phyloP scores from a whole-genome alignment of 2,888 invertebrate genomes.

The Chouioia cunea region DNA sequence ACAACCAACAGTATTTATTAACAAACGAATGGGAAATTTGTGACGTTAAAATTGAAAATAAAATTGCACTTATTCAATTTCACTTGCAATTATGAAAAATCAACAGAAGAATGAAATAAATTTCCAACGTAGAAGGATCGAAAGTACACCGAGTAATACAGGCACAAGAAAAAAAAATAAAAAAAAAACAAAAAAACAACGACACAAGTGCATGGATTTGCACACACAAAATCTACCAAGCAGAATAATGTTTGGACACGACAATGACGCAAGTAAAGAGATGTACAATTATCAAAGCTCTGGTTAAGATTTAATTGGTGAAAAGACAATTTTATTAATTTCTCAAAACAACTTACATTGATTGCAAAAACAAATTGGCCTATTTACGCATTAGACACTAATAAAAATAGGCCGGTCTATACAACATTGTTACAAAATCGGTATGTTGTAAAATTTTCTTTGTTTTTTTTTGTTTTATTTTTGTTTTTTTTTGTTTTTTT shows the following conservation, averaged over 20 bases:
- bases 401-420: conserved; percentile 19
- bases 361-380: conserved; percentile 27
- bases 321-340: conserved; percentile 40
- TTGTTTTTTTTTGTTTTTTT: conserved; percentile 1
- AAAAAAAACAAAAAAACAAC: conserved; percentile 6
- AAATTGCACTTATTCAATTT: conserved; percentile 33
- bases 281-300: conserved; percentile 40
- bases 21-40: too few relatives aligned
- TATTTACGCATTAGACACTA: conserved; percentile 28
- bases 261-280: conserved; percentile 29
- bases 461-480: conserved; percentile 5
- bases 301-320: conserved; percentile 40
- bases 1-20: too few relatives aligned
- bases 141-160: background rate
- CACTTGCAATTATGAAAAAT: conserved; percentile 5
- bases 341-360: conserved; percentile 35
- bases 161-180: conserved; percentile 20
- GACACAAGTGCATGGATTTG: conserved; percentile 32
- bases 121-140: conserved; percentile 7
- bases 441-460: background rate
- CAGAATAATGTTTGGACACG: conserved; percentile 40
- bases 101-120: conserved; percentile 8
- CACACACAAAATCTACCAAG: conserved; percentile 35
- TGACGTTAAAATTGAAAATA: too few relatives aligned
- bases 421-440: conserved; percentile 19